These are phyloP conservation scores for Pelosia muscerda DNA, from an alignment of 2,888 invertebrate species.

Conservation along the genomic window DNA sequence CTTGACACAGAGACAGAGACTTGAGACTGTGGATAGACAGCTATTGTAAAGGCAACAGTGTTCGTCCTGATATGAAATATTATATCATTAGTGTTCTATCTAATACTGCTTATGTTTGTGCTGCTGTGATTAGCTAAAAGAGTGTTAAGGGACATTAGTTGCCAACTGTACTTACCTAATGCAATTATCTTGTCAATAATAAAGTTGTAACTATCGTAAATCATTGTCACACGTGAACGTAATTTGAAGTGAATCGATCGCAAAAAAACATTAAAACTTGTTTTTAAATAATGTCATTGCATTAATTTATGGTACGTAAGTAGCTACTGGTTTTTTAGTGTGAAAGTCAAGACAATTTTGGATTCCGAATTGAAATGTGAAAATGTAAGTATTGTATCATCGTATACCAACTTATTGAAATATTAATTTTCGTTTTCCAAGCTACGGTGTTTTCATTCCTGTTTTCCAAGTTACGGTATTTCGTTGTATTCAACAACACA, in stretches of 20 bases:
- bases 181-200: constrained; percentile 42
- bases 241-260: background rate
- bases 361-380: constrained; percentile 1
- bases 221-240: constrained; percentile 29
- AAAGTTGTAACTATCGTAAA: constrained; percentile 33
- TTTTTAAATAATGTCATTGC: constrained; percentile 4
- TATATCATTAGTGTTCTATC: background rate
- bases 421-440: background rate
- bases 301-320: background rate
- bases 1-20: constrained; percentile 50
- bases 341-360: constrained; percentile 5
- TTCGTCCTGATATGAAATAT: constrained; percentile 17
- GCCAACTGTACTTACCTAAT: background rate
- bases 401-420: too few relatives aligned
- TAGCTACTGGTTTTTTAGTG: background rate
- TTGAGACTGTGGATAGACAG: constrained; percentile 40
- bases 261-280: constrained; percentile 5
- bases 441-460: too few relatives aligned
- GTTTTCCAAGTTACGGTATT: background rate
- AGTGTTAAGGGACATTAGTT: background rate
- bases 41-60: constrained; percentile 46
- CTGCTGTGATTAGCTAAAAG: background rate
- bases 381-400: background rate
- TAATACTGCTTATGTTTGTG: too few relatives aligned
- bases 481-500: background rate